A percentile compares a stretch with the other conserved stretches of the same genome.
These are phyloP conservation scores for Cheirogaleus major DNA, from an alignment of 2,797 vertebrate genomes.

Conservation along the genomic window DNA sequence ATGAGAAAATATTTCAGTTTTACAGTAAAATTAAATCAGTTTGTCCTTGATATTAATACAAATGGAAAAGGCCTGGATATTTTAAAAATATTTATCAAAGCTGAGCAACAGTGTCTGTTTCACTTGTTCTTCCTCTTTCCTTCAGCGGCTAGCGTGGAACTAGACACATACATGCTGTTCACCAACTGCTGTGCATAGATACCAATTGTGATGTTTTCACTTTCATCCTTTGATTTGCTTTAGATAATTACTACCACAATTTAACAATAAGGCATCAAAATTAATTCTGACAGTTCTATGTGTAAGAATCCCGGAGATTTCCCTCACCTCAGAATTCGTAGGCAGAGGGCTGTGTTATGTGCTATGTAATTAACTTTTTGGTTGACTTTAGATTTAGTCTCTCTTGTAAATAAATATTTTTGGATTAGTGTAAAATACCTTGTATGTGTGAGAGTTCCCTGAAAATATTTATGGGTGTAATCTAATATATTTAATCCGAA, in stretches of 20 bases:
- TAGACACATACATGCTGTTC: not conserved
- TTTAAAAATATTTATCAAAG: not conserved
- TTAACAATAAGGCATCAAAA: not conserved
- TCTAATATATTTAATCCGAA: not conserved
- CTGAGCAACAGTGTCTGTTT: not conserved
- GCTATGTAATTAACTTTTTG: not conserved
- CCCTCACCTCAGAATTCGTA: not conserved
- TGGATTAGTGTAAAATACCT: not conserved
- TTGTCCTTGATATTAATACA: not conserved
- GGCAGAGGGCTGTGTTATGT: not conserved
- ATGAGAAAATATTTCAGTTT: not conserved
- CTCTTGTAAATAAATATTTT: not conserved
- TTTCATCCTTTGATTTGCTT: not conserved
- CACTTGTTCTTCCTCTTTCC: not conserved
- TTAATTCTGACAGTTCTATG: not conserved
- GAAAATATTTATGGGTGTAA: not conserved
- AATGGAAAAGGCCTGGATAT: not conserved
- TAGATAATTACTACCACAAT: not conserved
- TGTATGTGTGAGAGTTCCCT: not conserved
- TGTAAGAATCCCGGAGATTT: not conserved
- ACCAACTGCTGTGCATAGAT: not conserved
- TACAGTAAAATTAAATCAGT: not conserved
- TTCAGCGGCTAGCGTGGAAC: accelerated
- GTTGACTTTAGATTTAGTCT: not conserved
- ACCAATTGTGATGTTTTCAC: not conserved